Percentiles rank a stretch among this genome's conserved stretches.
These are phyloP conservation scores for Syrrhaptes paradoxus DNA, from an alignment of 2,113 vertebrate genomes.

Conservation along the genomic window DNA sequence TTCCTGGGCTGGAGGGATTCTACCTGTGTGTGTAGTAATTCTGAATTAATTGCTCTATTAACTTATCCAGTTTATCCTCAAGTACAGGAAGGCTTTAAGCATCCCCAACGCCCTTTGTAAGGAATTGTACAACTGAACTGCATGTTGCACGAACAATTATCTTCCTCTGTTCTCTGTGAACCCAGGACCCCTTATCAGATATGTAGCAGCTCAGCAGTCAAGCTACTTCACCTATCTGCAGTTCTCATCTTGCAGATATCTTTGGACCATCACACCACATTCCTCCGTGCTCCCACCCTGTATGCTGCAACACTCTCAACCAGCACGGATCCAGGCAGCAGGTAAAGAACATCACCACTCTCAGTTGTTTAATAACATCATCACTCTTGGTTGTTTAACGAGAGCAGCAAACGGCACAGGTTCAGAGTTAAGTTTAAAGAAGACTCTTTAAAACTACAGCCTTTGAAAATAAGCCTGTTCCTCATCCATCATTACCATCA, in stretches of 20 bases:
- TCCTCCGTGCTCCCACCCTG: fast-evolving
- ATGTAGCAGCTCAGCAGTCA: background rate
- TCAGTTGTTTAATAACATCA: fast-evolving
- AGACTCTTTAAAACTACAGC: background rate
- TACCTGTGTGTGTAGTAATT: background rate
- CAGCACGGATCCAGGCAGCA: background rate
- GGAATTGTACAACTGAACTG: fast-evolving
- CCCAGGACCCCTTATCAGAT: background rate
- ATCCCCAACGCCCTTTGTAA: background rate
- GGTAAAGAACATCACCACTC: background rate
- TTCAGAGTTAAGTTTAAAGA: background rate
- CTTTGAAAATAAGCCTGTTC: background rate
- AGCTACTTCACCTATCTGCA: background rate
- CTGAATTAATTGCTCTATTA: background rate
- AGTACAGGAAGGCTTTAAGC: background rate
- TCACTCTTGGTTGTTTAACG: fast-evolving
- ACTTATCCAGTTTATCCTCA: background rate
- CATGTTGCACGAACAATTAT: background rate
- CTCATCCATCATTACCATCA: background rate
- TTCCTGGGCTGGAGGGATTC: background rate
- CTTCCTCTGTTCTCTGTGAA: background rate
- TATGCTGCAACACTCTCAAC: fast-evolving
- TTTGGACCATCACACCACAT: background rate
- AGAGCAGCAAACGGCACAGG: background rate
- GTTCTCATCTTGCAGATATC: background rate